Base-by-base conservation (phyloP, 2,888 invertebrate species). In the Punctoribates punctum region DNA sequence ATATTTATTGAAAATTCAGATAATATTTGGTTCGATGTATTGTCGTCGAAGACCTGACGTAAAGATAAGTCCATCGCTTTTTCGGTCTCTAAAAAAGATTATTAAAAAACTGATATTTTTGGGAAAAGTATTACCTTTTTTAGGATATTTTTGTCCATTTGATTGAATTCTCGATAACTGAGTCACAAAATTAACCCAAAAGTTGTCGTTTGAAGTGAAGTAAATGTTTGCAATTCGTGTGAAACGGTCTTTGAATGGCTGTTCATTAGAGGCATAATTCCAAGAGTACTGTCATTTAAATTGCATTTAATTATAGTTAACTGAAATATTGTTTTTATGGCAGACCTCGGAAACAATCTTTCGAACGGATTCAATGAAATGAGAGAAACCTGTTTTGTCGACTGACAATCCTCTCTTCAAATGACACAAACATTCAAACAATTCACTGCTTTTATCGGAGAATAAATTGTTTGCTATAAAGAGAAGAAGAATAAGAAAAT, bases 271-370 rank as follows among this genome's bases (percentile, higher is more conserved):
- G 2, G 38, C 38, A 38, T 65, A 65, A 34, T 38, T 65, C 65
- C 65, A 65, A n/a, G 29, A n/a, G 34, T 65, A 1, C 65, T 65
- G 65, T 65, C n/a, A 34, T 27, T 27, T 20, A 65, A 60, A 23
- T 27, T 9, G 27, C 17, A 2, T 17, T 9, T 9, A 65, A 15
- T 38, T 8, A 2, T 38, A 38, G 34, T n/a, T n/a, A 1, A 9
- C 9, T 4, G 38, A 29, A 38, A 6, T 34, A 4, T 9, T 65
- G 38, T 34, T 9, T 11, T 13, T 5, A 42, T 9, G 11, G 1
- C 65, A 65, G 3, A 65, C 65, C 38, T 65, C 65, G 13, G 65
- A 29, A 29, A 29, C 65, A 17, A 65, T 65, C 4, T 9, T 29
- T 65, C 65, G 29, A 27, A 65, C 65, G 9, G 25, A 29, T 65